These are phyloP conservation scores for Amphipoea lucens DNA, from an alignment of 2,888 invertebrate genomes.

Conservation along the genomic window DNA sequence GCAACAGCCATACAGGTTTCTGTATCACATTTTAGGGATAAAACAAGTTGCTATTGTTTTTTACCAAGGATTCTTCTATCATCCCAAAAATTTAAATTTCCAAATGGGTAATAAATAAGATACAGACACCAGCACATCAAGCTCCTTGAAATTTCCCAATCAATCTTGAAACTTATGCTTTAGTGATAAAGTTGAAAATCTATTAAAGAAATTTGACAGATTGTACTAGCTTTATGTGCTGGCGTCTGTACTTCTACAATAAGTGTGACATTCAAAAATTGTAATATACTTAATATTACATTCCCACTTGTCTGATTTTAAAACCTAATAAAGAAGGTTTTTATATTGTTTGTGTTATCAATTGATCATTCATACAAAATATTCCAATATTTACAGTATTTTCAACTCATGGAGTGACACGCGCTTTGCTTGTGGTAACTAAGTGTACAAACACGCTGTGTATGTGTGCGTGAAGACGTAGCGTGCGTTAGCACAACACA, in stretches of 20 bases:
- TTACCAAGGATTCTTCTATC: background rate
- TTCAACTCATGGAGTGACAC: background rate
- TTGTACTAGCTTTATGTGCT: too few species aligned
- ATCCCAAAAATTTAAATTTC: background rate
- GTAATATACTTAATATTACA: constrained; percentile 9
- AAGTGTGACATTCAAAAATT: constrained; percentile 9
- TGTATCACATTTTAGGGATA: constrained; percentile 12
- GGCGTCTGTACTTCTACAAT: background rate
- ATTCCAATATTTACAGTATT: background rate
- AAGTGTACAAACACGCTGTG: background rate
- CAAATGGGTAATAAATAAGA: background rate
- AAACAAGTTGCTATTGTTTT: background rate
- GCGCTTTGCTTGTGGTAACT: background rate
- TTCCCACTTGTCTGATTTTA: constrained; percentile 22
- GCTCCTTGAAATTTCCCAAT: too few species aligned
- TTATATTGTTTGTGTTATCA: constrained; percentile 6
- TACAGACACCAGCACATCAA: too few species aligned
- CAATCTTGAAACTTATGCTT: too few species aligned
- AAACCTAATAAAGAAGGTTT: constrained; percentile 33
- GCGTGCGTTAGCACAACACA: background rate
- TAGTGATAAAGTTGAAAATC: too few species aligned
- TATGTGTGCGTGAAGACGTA: background rate
- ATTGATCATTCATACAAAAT: constrained; percentile 6
- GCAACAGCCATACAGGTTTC: constrained; percentile 18
- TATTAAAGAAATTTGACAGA: too few species aligned